Evolutionary conservation across 2,888 invertebrate species (phyloP).

Genomic region (Panorpa germanica): DNA sequence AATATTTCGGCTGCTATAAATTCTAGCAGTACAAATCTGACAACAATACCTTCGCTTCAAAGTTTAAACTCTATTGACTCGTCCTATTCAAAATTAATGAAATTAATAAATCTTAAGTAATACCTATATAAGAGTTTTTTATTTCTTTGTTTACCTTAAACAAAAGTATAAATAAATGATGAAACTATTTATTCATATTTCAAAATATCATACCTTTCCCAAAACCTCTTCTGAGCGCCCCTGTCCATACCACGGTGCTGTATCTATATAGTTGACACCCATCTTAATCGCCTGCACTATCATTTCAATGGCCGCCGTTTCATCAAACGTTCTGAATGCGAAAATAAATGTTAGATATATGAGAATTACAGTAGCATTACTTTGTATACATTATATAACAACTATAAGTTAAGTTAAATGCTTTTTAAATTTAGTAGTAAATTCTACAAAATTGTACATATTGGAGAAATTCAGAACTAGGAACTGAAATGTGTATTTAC

Average conservation of each 20-base stretch:
- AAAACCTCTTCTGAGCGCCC: conserved; percentile 65
- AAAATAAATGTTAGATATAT: conserved; percentile 9
- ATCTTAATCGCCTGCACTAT: conserved; percentile 49
- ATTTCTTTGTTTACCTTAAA: no score
- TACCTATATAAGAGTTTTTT: no score
- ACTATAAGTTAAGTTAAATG: background rate
- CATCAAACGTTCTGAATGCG: conserved; percentile 34
- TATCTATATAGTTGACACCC: conserved; percentile 86
- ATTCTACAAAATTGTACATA: background rate
- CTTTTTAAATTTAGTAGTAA: background rate
- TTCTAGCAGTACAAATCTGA: no score
- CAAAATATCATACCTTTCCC: conserved; percentile 40
- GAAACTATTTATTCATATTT: background rate
- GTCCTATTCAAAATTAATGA: no score
- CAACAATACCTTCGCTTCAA: no score
- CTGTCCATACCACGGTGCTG: conserved; percentile 84
- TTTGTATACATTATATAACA: background rate
- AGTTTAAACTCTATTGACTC: no score
- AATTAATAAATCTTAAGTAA: no score
- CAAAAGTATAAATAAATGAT: no score
- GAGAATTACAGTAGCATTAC: no score
- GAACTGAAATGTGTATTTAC: background rate
- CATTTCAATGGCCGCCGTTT: conserved; percentile 45
- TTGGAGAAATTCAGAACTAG: background rate
- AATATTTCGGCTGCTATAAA: no score